Percentiles rank a stretch among this genome's conserved stretches.
These are phyloP conservation scores for Subacronicta megacephala DNA, from an alignment of 2,888 invertebrate species.

Conservation along the genomic window DNA sequence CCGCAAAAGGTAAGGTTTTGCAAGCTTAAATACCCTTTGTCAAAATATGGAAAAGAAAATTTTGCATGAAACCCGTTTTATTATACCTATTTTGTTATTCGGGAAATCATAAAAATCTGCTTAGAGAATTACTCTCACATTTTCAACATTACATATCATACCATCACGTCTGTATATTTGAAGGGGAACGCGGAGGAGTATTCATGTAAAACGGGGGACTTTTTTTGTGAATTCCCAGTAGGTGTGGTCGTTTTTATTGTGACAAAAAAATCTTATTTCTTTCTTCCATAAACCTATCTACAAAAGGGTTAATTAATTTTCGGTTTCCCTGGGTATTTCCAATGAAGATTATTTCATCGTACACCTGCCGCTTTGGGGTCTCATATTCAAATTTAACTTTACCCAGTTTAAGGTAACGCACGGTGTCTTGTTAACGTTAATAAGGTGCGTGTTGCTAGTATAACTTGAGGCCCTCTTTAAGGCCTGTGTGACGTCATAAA, in stretches of 20 bases:
- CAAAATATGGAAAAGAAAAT: constrained; percentile 47
- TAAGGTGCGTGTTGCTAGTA: constrained; percentile 66
- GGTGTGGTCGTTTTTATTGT: too few relatives aligned
- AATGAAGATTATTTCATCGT: constrained; percentile 56
- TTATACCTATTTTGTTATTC: constrained; percentile 25
- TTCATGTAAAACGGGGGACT: too few relatives aligned
- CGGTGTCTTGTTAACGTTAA: constrained; percentile 64
- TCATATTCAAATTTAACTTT: constrained; percentile 69
- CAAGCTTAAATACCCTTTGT: constrained; percentile 54
- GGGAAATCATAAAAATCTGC: constrained; percentile 14
- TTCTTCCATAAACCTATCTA: too few relatives aligned
- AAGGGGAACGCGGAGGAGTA: too few relatives aligned
- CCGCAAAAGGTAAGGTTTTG: constrained; percentile 49
- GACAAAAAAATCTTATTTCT: too few relatives aligned
- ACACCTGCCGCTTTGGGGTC: constrained; percentile 49
- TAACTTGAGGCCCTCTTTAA: constrained; percentile 60
- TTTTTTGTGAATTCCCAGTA: too few relatives aligned
- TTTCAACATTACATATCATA: too few relatives aligned
- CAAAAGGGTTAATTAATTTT: constrained; percentile 31
- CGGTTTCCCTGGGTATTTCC: constrained; percentile 34
- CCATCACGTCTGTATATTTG: too few relatives aligned
- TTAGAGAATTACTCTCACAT: neutral
- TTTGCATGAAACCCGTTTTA: constrained; percentile 40
- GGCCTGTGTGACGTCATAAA: constrained; percentile 47
- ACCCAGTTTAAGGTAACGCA: constrained; percentile 62